Evolutionary conservation across 2,113 vertebrate genomes (phyloP).

Genomic region (Pao palembangensis): DNA sequence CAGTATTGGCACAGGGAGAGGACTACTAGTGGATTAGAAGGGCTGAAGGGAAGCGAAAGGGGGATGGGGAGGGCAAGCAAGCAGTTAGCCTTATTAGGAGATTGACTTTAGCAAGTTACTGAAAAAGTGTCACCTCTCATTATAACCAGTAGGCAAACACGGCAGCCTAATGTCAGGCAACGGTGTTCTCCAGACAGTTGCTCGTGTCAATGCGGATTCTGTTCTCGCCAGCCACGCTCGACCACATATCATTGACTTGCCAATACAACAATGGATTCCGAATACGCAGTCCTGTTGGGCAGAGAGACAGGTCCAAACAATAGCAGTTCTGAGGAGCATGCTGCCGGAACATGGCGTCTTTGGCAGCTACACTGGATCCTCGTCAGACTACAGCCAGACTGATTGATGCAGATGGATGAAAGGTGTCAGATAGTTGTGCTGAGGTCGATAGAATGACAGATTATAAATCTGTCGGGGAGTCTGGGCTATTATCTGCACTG

Average conservation of each 20-base stretch:
- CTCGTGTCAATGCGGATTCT: conserved; percentile 68
- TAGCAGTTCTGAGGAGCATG: conserved; percentile 25
- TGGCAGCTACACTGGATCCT: conserved; percentile 33
- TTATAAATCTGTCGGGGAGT: background rate
- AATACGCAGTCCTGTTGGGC: conserved; percentile 44
- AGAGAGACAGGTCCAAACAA: conserved; percentile 26
- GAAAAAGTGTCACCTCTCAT: conserved; percentile 80
- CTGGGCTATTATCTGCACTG: conserved; percentile 3
- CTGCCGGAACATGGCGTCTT: conserved; percentile 14
- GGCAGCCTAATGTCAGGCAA: conserved; percentile 66
- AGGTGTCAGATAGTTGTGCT: conserved; percentile 35
- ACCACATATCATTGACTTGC: conserved; percentile 64
- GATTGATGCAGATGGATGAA: conserved; percentile 41
- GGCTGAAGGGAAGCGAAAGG: conserved; percentile 23
- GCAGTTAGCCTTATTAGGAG: conserved; percentile 79
- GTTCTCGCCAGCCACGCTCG: conserved; percentile 51
- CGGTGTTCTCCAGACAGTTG: conserved; percentile 62
- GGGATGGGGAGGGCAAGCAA: conserved; percentile 54
- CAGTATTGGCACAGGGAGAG: conserved; percentile 41
- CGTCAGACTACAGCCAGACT: conserved; percentile 20
- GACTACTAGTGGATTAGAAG: conserved; percentile 32
- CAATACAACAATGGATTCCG: conserved; percentile 60
- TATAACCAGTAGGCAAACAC: conserved; percentile 71
- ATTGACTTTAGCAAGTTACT: conserved; percentile 70
- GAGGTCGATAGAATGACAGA: conserved; percentile 15